Conservation (phyloP, 2,797 vertebrate species). For the Lophotriccus pileatus region DNA sequence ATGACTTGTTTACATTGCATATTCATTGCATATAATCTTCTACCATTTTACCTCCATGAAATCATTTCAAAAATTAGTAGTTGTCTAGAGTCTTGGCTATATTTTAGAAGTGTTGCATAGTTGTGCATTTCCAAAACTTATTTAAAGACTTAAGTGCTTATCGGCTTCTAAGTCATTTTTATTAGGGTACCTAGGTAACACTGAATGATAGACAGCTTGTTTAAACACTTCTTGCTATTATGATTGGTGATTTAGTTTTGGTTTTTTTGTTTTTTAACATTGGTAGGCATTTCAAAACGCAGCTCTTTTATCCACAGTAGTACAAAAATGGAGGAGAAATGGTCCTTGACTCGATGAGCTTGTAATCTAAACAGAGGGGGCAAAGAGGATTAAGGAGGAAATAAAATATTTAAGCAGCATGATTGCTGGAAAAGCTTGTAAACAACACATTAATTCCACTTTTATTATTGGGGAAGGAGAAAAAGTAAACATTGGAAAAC, state of each 20-base stretch:
- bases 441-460: slow-evolving; percentile 22
- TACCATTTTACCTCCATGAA: background rate
- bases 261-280: background rate
- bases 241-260: background rate
- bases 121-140: background rate
- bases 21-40: background rate
- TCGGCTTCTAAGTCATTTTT: background rate
- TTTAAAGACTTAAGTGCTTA: background rate
- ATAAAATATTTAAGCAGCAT: background rate
- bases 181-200: background rate
- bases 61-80: background rate
- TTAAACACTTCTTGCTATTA: background rate
- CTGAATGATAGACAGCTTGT: background rate
- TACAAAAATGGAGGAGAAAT: background rate
- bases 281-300: background rate
- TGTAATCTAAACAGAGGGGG: slow-evolving; percentile 12
- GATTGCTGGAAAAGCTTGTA: background rate
- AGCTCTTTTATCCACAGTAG: background rate
- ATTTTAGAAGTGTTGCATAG: background rate
- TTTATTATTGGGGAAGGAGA: background rate
- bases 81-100: background rate
- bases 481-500: background rate
- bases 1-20: background rate
- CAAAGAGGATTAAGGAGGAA: background rate
- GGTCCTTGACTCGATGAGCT: background rate